Base-by-base conservation (phyloP, 2,797 vertebrate genomes). In the Cynodonichthys magdalenae region DNA sequence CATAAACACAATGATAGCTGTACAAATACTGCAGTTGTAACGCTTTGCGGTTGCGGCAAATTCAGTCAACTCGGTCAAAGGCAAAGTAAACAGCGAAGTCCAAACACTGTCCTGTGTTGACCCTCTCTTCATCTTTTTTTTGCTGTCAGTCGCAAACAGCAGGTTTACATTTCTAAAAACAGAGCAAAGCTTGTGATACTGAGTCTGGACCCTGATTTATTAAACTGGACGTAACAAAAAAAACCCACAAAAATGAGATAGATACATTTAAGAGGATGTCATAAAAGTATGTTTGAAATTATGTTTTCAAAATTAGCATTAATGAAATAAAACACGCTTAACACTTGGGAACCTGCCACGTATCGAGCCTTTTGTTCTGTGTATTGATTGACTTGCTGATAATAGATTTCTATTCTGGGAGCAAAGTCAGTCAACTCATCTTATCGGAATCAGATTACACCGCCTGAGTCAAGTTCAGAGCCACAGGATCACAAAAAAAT, bases 391-490 rank as follows among this genome's bases (percentile, higher is more conserved):
- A 39, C 0, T 31, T 47, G n/a, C 77, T 71, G 67, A 79, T 72
- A 71, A 79, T 66, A 84, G 79, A 75, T 59, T 64, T 81, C 82
- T 84, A 81, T 88, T 87, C 74, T 71, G 41, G 71, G 83, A 54
- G 52, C 34, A 51, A 79, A 66, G 69, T 53, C 51, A 24, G 63
- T 64, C 55, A 84, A 79, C 70, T 29, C 39, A 17, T 74, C 79
- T 85, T 86, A 83, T 88, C 83, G 70, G 77, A 85, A 75, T 74
- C 75, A 59, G 80, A 87, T 85, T 84, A 63, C 29, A 12, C 15
- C 31, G 19, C 29, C 56, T 86, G 55, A 69, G 53, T 53, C 62
- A 78, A 74, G 84, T 84, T 88, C 81, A 84, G 36, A 71, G 74
- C 75, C 71, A 73, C 10, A 20, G 17, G 50, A 15, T 64, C 39